Percentiles rank a stretch among this genome's conserved stretches.
These are phyloP conservation scores for Proterorhinus semilunaris DNA, from an alignment of 2,113 vertebrate species.

Conservation along the genomic window DNA sequence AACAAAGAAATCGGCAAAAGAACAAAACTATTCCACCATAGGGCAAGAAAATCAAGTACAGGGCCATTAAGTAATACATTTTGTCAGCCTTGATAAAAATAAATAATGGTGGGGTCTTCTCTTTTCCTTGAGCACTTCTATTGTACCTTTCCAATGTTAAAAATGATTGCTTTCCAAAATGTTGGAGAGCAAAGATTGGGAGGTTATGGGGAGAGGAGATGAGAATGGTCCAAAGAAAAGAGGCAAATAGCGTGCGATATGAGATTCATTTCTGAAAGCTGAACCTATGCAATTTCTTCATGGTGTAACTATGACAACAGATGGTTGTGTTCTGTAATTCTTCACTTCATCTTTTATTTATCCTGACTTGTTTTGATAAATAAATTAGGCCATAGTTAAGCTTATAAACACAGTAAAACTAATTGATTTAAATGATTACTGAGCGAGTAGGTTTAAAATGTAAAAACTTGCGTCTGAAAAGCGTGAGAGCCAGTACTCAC, in stretches of 20 bases:
- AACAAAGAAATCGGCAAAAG: too few species aligned
- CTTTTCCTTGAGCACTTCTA: not conserved
- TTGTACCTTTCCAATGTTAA: not conserved
- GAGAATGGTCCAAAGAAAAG: conserved; percentile 26
- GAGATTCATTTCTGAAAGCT: conserved; percentile 46
- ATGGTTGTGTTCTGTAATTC: conserved; percentile 10
- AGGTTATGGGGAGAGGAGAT: conserved; percentile 19
- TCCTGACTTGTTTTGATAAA: conserved; percentile 35
- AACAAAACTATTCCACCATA: too few species aligned
- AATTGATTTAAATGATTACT: too few species aligned
- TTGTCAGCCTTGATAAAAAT: too few species aligned
- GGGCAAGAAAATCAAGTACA: too few species aligned
- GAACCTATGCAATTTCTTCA: conserved; percentile 26
- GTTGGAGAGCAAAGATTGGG: not conserved
- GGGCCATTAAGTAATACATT: too few species aligned
- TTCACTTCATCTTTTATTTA: conserved; percentile 23
- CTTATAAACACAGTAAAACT: too few species aligned
- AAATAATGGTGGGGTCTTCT: too few species aligned
- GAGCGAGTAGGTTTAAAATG: not conserved
- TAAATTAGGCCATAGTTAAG: not conserved
- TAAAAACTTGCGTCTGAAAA: not conserved
- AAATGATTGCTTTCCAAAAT: not conserved
- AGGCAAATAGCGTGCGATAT: conserved; percentile 19
- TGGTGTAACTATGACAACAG: conserved; percentile 30
- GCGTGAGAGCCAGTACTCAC: conserved; percentile 1